These are phyloP conservation scores for Ariolimax columbianus DNA, from an alignment of 2,888 invertebrate genomes.

Conservation along the genomic window DNA sequence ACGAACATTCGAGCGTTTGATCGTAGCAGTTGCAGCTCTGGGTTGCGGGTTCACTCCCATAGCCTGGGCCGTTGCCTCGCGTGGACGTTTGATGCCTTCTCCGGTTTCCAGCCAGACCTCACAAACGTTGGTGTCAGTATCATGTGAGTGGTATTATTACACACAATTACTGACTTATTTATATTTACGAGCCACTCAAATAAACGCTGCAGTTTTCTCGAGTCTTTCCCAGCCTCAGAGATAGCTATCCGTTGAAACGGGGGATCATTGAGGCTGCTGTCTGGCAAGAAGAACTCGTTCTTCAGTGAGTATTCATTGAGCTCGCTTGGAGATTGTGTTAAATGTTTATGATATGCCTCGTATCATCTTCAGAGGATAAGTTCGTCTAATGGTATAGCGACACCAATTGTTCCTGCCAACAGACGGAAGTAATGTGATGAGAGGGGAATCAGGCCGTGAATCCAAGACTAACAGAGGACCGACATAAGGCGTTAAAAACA, in stretches of 20 bases:
- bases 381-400: no score
- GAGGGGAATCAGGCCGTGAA: no score
- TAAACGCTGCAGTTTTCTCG: neutral
- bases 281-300: no score
- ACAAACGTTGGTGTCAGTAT: conserved; percentile 16
- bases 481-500: no score
- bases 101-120: neutral
- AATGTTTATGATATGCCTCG: no score
- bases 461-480: no score
- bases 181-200: conserved; percentile 1
- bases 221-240: neutral
- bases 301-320: no score
- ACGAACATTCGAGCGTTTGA: neutral
- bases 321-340: no score
- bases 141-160: conserved; percentile 27
- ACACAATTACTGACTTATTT: conserved; percentile 25
- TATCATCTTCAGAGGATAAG: no score
- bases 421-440: no score
- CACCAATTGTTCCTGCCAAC: no score
- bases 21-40: neutral
- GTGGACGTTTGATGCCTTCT: conserved; percentile 9
- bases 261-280: no score
- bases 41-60: neutral
- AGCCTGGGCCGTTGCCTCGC: neutral
- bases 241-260: conserved; percentile 10